These are phyloP conservation scores for Noturus placidus DNA, from an alignment of 2,113 vertebrate genomes.

Conservation along the genomic window DNA sequence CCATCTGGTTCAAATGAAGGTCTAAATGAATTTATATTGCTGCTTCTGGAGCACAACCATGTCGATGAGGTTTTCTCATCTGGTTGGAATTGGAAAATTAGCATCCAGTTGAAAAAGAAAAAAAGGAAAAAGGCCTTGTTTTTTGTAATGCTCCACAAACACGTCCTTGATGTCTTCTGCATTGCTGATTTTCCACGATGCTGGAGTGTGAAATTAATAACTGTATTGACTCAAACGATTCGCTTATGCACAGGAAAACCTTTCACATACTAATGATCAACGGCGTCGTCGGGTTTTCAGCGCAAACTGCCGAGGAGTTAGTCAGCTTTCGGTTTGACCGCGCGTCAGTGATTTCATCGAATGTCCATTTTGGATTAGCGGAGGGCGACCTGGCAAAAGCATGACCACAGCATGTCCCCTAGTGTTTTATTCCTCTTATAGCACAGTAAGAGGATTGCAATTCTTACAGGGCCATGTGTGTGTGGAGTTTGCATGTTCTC, in stretches of 20 bases:
- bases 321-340: neutral
- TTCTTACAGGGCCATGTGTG: too few species aligned
- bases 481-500: too few species aligned
- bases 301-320: neutral
- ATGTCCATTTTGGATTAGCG: neutral
- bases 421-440: neutral
- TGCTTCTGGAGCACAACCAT: neutral
- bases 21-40: slow-evolving; percentile 17
- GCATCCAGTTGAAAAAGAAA: neutral
- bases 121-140: neutral
- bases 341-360: neutral
- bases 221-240: neutral
- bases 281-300: too few species aligned
- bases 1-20: neutral
- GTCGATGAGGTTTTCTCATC: slow-evolving; percentile 6
- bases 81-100: slow-evolving; percentile 8
- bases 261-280: neutral
- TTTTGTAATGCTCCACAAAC: neutral
- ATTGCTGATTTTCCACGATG: neutral
- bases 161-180: neutral
- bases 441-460: neutral
- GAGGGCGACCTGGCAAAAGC: neutral
- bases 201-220: neutral
- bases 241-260: neutral
- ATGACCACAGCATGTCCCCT: neutral